Percentiles rank a stretch among this genome's conserved stretches.
Evolutionary conservation across 64 coral and sea anemone species (phyloP).

Genomic region (Porites lutea): DNA sequence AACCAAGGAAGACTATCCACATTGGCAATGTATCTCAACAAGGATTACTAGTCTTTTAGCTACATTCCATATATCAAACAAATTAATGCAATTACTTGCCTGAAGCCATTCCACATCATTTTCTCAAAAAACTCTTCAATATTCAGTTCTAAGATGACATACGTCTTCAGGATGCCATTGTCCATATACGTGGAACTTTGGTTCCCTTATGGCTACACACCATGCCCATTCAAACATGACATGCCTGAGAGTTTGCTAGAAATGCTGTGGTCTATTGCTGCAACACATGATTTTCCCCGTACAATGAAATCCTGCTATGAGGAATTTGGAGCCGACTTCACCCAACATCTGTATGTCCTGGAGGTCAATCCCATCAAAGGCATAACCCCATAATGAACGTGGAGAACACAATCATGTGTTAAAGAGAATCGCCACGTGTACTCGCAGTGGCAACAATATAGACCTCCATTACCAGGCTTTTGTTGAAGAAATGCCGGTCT

Average conservation of each 20-base stretch:
- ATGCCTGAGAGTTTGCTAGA: no score
- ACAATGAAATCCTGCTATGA: not conserved
- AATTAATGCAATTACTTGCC: not conserved
- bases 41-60: no score
- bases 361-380: slow-evolving; percentile 24
- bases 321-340: not conserved
- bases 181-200: not conserved
- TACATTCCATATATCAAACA: not conserved
- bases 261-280: no score
- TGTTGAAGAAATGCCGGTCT: slow-evolving; percentile 67
- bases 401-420: slow-evolving; percentile 78
- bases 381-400: slow-evolving; percentile 23
- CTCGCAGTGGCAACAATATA: slow-evolving; percentile 2
- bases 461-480: slow-evolving; percentile 47
- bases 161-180: slow-evolving; percentile 10
- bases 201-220: not conserved
- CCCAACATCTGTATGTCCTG: not conserved
- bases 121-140: not conserved
- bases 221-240: no score
- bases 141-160: not conserved
- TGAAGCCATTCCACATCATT: not conserved
- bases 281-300: not conserved
- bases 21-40: no score
- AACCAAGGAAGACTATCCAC: no score
- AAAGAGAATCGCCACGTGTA: slow-evolving; percentile 52